Conservation (phyloP, 2,888 invertebrate species). For the Phortica okadai region DNA sequence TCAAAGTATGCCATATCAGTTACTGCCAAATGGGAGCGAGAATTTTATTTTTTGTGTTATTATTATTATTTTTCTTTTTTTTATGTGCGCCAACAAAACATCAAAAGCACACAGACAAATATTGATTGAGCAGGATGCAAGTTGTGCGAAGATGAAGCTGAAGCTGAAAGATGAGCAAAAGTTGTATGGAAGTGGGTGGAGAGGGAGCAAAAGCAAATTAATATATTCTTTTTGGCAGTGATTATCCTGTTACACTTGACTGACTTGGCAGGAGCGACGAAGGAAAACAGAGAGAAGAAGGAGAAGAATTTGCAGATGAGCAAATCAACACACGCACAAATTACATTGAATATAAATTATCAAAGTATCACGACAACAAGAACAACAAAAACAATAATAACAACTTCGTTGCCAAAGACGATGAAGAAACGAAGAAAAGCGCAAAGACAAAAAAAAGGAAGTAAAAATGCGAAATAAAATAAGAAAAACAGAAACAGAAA, state of each 20-base stretch:
- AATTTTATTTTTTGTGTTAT: background rate
- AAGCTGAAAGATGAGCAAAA: background rate
- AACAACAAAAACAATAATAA: background rate
- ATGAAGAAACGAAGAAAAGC: too few relatives aligned
- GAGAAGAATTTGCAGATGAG: background rate
- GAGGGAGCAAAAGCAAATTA: constrained; percentile 10
- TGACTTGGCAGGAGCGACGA: constrained; percentile 32
- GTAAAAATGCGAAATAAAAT: constrained; percentile 19
- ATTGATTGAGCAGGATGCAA: background rate
- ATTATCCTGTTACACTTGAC: constrained; percentile 58
- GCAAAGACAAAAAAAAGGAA: constrained; percentile 25
- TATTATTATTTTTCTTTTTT: background rate
- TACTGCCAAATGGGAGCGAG: background rate
- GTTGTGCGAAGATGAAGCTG: background rate
- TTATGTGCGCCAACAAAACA: background rate
- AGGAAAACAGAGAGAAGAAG: background rate
- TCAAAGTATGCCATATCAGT: background rate
- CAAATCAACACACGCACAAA: constrained; percentile 9
- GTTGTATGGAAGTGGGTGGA: background rate
- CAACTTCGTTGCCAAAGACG: too few relatives aligned
- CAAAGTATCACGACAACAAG: constrained; percentile 4
- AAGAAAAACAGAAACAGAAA: background rate
- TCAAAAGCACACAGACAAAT: constrained; percentile 28
- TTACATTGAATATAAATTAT: constrained; percentile 28
- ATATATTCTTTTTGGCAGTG: constrained; percentile 52